phyloP scores from a whole-genome alignment of 2,113 vertebrate species.

The Recurvirostra avosetta region DNA sequence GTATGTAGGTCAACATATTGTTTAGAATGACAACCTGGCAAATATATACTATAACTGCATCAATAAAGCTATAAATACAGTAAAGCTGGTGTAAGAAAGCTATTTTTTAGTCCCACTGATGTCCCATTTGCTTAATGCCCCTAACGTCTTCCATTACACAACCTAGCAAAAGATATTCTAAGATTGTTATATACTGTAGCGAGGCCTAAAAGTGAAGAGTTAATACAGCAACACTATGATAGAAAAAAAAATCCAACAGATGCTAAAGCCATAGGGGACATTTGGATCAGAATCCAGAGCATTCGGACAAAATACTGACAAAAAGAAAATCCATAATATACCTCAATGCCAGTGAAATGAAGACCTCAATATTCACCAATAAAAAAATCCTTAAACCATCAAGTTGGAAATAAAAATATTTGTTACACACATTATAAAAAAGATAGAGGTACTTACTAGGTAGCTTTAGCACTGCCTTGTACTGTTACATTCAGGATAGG shows the following conservation, averaged over 20 bases:
- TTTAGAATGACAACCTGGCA: background rate
- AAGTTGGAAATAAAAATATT: background rate
- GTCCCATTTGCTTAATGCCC: background rate
- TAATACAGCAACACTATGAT: background rate
- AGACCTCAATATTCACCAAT: background rate
- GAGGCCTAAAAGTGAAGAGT: background rate
- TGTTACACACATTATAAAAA: background rate
- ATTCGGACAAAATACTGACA: background rate
- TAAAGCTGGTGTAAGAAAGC: background rate
- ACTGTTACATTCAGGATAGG: slow-evolving; percentile 92
- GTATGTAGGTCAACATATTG: background rate
- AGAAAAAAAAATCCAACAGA: background rate
- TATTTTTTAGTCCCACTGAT: background rate
- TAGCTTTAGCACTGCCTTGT: slow-evolving; percentile 96
- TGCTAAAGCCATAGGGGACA: background rate
- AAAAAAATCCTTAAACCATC: background rate
- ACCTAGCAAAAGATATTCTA: background rate
- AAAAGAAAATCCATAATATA: background rate
- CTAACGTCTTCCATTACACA: background rate
- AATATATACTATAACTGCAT: background rate
- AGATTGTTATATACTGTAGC: background rate
- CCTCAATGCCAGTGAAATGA: background rate
- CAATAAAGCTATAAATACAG: background rate
- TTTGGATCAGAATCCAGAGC: background rate
- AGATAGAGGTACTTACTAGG: slow-evolving; percentile 86